Evolutionary conservation across 1,140 invertebrate species (phyloP).

Genomic region (Microplitis mediator): DNA sequence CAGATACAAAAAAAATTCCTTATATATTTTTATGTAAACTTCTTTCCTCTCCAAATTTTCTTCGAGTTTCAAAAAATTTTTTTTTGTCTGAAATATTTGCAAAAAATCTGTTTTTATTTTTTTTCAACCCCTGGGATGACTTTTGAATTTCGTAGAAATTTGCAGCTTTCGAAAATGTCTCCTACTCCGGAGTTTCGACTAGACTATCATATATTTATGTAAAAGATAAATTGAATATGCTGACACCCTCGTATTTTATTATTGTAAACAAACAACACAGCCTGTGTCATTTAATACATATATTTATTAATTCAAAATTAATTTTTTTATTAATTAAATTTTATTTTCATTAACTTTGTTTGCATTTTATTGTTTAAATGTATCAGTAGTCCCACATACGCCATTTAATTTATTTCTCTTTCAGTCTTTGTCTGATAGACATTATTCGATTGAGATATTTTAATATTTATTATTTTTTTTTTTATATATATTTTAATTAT

Average conservation of each 20-base stretch:
- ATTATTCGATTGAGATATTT: constrained; percentile 12
- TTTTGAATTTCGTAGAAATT: no score
- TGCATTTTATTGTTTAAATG: neutral
- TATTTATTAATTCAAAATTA: neutral
- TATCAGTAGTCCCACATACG: neutral
- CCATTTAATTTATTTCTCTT: neutral
- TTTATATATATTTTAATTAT: neutral
- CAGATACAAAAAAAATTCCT: no score
- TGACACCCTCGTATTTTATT: neutral
- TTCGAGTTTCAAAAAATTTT: no score
- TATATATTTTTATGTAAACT: no score
- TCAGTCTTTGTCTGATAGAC: constrained; percentile 10
- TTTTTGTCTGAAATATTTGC: no score
- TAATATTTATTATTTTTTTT: no score
- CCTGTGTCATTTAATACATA: constrained; percentile 5
- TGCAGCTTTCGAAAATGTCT: no score
- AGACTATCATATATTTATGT: neutral
- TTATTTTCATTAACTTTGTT: neutral
- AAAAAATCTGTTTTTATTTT: no score
- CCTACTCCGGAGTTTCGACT: no score
- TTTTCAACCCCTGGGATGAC: no score
- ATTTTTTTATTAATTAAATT: constrained; percentile 1
- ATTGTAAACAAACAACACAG: neutral
- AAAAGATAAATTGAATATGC: constrained; percentile 8
- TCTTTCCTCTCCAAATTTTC: no score